Base-by-base conservation (phyloP, 2,888 invertebrate genomes). In the Drosophila pseudotakahashii region DNA sequence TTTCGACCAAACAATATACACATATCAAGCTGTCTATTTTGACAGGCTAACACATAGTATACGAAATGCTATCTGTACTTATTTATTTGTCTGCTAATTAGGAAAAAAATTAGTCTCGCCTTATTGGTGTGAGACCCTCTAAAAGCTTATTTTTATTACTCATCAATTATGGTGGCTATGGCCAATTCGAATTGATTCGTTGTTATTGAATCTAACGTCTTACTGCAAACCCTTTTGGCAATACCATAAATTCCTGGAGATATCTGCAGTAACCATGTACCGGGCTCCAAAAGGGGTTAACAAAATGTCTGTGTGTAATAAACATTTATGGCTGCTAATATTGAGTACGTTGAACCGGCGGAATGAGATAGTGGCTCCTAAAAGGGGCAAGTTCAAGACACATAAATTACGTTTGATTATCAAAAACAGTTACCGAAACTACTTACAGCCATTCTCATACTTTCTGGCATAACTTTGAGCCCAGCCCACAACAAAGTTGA, bases 381-480 rank as follows among this genome's bases (percentile, higher is more conserved):
- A 58, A 58, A 55, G 51, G 64, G 50, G 48, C 76, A 78, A 78
- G 71, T 78, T 78, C 71, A 63, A 62, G 64, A 57, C 74, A 67
- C 72, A 78, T 78, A 78, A 78, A 78, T 78, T 69, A 77, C 78
- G 63, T 78, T 78, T 76, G 76, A 78, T 78, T 78, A 78, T 78
- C 78, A 77, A 78, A 78, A 78, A 75, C 78, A 77, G 78, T 78
- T 78, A 76, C 72, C 60, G 61, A 78, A 78, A 78, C 78, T 78
- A 77, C 76, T 77, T 76, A 77, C 69, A 70, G 63, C 64, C 53
- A 34, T 62, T 64, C 67, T 77, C 71, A 59, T 71, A 78, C 70
- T 58, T 61, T 52, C 58, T 32, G 62, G 51, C 48, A 60, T 60
- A 42, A 64, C 58, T 57, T 30, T 53, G 30, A 55, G 41, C 36